Evolutionary conservation across 1,140 invertebrate species (phyloP).

Genomic region (Littorina saxatilis): DNA sequence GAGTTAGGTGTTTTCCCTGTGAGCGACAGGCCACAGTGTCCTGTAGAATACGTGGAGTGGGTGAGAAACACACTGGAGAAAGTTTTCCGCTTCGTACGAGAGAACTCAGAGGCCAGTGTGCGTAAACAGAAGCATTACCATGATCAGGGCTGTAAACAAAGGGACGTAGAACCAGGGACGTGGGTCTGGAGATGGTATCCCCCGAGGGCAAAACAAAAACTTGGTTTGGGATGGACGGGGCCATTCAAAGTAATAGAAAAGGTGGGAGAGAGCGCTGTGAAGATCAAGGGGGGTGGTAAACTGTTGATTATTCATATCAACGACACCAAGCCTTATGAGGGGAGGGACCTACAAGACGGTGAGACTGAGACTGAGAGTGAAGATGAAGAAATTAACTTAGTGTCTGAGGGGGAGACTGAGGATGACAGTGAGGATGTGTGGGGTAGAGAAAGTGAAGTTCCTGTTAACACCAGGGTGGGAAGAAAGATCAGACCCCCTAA

Average conservation of each 20-base stretch:
- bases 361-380: no score
- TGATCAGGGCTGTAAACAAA: constrained; percentile 34
- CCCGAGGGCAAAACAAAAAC: constrained; percentile 41
- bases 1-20: constrained; percentile 19
- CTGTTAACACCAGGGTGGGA: no score
- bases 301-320: no score
- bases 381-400: no score
- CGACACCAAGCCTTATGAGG: no score
- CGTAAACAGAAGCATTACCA: constrained; percentile 33
- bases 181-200: constrained; percentile 51
- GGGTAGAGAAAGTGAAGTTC: no score
- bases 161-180: constrained; percentile 3
- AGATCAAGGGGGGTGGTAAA: no score
- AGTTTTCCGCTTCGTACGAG: constrained; percentile 13
- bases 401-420: no score
- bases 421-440: no score
- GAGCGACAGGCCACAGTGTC: constrained; percentile 7
- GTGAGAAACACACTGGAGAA: constrained; percentile 25
- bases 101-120: constrained; percentile 4
- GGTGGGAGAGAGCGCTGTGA: not conserved
- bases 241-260: constrained; percentile 44
- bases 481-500: no score
- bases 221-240: constrained; percentile 43
- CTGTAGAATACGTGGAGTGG: constrained; percentile 35
- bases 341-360: no score